Evolutionary conservation across 1,140 invertebrate species (phyloP).

Genomic region (Tenebrio molitor): DNA sequence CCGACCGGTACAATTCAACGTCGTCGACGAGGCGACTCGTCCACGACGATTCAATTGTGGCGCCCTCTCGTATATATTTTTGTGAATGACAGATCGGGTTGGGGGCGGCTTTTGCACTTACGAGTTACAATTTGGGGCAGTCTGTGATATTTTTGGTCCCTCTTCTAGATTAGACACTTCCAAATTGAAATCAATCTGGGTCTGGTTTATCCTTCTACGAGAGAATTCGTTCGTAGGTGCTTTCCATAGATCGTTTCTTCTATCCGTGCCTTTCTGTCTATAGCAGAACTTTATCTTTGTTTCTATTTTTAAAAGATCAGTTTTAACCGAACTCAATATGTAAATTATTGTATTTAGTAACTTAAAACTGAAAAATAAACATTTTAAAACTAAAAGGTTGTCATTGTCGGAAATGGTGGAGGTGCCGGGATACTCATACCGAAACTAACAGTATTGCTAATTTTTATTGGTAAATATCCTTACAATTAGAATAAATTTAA

Average conservation of each 20-base stretch:
- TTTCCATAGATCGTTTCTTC: slow-evolving; percentile 55
- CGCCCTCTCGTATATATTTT: not conserved
- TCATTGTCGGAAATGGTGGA: not conserved
- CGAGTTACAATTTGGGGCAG: slow-evolving; percentile 54
- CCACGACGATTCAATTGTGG: not conserved
- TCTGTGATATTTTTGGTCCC: slow-evolving; percentile 64
- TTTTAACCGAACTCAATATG: slow-evolving; percentile 40
- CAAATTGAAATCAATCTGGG: slow-evolving; percentile 8
- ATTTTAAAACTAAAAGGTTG: slow-evolving; percentile 3
- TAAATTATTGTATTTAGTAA: slow-evolving; percentile 47
- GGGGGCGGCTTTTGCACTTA: slow-evolving; percentile 8
- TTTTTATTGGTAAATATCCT: slow-evolving; percentile 21
- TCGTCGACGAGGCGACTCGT: not conserved
- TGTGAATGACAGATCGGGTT: not conserved
- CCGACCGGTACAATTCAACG: not conserved
- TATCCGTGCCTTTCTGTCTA: slow-evolving; percentile 66
- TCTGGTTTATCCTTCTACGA: slow-evolving; percentile 14
- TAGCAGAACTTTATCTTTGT: slow-evolving; percentile 59
- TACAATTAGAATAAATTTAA: slow-evolving; percentile 19
- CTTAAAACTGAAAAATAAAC: slow-evolving; percentile 39
- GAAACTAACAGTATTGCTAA: slow-evolving; percentile 19
- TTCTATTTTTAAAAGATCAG: slow-evolving; percentile 52
- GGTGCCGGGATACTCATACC: too few relatives aligned
- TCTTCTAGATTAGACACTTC: slow-evolving; percentile 40
- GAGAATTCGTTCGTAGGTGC: slow-evolving; percentile 43